phyloP scores from a whole-genome alignment of 2,113 vertebrate species.

The Elachura formosa region DNA sequence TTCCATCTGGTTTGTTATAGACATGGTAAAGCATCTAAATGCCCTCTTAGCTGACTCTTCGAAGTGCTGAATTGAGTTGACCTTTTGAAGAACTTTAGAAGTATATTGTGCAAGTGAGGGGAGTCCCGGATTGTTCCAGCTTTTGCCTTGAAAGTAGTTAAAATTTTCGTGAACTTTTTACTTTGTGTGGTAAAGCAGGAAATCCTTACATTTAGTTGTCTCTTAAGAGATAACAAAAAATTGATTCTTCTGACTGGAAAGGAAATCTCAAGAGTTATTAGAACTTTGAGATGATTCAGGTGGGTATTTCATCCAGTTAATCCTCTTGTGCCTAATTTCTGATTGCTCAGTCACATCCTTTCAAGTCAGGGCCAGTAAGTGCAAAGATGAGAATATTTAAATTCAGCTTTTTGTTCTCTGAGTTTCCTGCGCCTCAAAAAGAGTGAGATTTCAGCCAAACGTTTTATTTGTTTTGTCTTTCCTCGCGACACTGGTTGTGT shows the following conservation, averaged over 20 bases:
- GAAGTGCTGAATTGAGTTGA: conserved; percentile 1
- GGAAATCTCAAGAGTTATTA: conserved; percentile 40
- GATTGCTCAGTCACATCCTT: conserved; percentile 31
- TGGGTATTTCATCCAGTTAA: conserved; percentile 38
- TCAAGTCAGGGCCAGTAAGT: conserved; percentile 36
- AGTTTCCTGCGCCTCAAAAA: not conserved
- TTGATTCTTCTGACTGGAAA: conserved; percentile 33
- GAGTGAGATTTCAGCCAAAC: not conserved
- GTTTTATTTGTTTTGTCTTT: not conserved
- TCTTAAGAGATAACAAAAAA: conserved; percentile 43
- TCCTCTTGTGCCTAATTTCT: conserved; percentile 33
- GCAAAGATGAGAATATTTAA: not conserved
- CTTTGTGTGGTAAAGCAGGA: conserved; percentile 14
- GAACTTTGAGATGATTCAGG: conserved; percentile 45
- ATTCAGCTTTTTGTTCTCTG: not conserved
- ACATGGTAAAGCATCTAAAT: conserved; percentile 2
- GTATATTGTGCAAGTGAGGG: not conserved
- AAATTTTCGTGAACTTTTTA: not conserved
- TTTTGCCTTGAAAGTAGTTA: conserved; percentile 12
- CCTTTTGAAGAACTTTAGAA: not conserved
- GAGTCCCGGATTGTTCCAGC: not conserved
- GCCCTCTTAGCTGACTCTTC: not conserved
- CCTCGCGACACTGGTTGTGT: not conserved
- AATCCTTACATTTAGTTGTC: conserved; percentile 28
- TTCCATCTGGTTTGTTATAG: conserved; percentile 35